A percentile compares a stretch with the other conserved stretches of the same genome.
Evolutionary conservation across 1,140 invertebrate species (phyloP).

Genomic region (Drosophila parabipectinata): DNA sequence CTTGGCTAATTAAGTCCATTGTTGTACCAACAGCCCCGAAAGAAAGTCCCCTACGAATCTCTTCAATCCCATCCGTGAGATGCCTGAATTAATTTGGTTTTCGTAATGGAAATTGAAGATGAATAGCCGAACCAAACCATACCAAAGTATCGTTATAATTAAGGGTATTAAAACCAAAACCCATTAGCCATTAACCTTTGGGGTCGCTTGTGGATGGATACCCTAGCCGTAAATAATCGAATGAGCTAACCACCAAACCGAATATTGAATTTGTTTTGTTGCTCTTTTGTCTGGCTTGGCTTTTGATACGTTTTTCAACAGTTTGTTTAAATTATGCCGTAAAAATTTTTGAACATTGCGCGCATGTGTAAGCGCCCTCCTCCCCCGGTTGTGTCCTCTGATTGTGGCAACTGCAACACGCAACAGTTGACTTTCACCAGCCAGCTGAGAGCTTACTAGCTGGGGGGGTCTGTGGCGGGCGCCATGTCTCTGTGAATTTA

Average conservation of each 20-base stretch:
- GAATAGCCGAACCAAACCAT: slow-evolving; percentile 28
- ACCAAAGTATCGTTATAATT: slow-evolving; percentile 47
- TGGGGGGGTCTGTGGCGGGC: slow-evolving; percentile 1
- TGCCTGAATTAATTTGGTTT: slow-evolving; percentile 18
- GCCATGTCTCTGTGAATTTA: slow-evolving; percentile 53
- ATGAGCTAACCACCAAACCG: slow-evolving; percentile 19
- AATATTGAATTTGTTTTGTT: slow-evolving; percentile 12
- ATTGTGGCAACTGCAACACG: slow-evolving; percentile 60
- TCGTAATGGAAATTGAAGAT: slow-evolving; percentile 19
- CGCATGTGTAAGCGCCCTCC: slow-evolving; percentile 57
- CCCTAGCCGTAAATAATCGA: slow-evolving; percentile 40
- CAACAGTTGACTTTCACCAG: slow-evolving; percentile 79
- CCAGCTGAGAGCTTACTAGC: slow-evolving; percentile 23
- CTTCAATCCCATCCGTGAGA: slow-evolving; percentile 13
- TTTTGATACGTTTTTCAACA: slow-evolving; percentile 56
- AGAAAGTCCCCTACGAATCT: slow-evolving; percentile 14
- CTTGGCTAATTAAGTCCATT: slow-evolving; percentile 13
- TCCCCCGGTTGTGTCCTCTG: neutral
- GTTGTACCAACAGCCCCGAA: neutral
- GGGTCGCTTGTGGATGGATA: slow-evolving; percentile 12
- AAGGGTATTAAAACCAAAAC: slow-evolving; percentile 19
- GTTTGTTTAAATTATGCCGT: slow-evolving; percentile 76
- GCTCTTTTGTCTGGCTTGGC: slow-evolving; percentile 18
- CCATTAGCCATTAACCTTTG: slow-evolving; percentile 44
- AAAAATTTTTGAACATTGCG: slow-evolving; percentile 56